Evolutionary conservation across 2,797 vertebrate genomes (phyloP).

Genomic region (Microcaecilia unicolor): DNA sequence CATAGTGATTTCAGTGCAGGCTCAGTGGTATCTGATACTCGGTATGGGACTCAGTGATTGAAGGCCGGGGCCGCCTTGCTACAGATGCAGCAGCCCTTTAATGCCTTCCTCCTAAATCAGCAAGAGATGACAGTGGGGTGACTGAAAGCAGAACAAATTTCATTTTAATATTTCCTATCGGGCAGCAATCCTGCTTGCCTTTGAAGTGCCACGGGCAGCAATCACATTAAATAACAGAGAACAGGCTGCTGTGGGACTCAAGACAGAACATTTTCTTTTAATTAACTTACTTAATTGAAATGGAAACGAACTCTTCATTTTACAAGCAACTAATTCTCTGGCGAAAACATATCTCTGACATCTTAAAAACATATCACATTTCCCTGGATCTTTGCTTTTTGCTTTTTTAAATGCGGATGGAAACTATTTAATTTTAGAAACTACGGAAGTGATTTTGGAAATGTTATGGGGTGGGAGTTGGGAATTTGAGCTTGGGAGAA

Average conservation of each 20-base stretch:
- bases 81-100: slow-evolving; percentile 59
- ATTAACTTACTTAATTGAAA: slow-evolving; percentile 46
- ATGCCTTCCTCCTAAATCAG: slow-evolving; percentile 85
- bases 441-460: too few species aligned
- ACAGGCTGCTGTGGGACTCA: too few species aligned
- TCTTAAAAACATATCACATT: slow-evolving; percentile 35
- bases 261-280: slow-evolving; percentile 45
- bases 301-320: slow-evolving; percentile 38
- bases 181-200: slow-evolving; percentile 53
- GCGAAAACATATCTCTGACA: slow-evolving; percentile 31
- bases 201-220: slow-evolving; percentile 56
- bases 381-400: slow-evolving; percentile 21
- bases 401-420: too few species aligned
- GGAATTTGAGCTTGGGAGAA: too few species aligned
- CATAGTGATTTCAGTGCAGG: slow-evolving; percentile 83
- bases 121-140: slow-evolving; percentile 57
- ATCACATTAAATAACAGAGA: slow-evolving; percentile 60
- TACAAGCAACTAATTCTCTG: slow-evolving; percentile 41
- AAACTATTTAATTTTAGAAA: too few species aligned
- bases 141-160: slow-evolving; percentile 58
- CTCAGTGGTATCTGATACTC: slow-evolving; percentile 94
- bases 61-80: slow-evolving; percentile 78
- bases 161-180: slow-evolving; percentile 68
- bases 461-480: too few species aligned
- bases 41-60: slow-evolving; percentile 80